A percentile compares a stretch with the other conserved stretches of the same genome.
phyloP scores from a whole-genome alignment of 2,888 invertebrate genomes.

The Macrosiphum euphorbiae region DNA sequence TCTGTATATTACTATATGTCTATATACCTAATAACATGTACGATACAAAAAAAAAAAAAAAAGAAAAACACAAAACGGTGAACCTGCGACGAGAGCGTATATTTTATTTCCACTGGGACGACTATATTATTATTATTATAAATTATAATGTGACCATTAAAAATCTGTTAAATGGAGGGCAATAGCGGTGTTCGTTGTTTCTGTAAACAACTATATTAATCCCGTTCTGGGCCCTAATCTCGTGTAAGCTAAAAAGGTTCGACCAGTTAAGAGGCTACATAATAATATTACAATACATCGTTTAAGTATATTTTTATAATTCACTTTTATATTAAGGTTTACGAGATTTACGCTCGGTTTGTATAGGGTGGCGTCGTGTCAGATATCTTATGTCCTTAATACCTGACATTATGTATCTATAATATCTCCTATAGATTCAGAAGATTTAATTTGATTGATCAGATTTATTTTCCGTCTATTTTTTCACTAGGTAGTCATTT shows the following conservation, averaged over 20 bases:
- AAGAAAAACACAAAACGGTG: too few species aligned
- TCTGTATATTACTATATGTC: neutral
- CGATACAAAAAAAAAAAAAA: neutral
- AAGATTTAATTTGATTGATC: neutral
- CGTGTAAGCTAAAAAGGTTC: slow-evolving; percentile 56
- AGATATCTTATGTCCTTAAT: neutral
- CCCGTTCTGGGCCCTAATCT: slow-evolving; percentile 47
- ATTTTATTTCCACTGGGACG: neutral
- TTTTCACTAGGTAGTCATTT: neutral
- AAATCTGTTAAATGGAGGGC: slow-evolving; percentile 50
- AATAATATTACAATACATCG: neutral
- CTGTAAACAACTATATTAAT: slow-evolving; percentile 55
- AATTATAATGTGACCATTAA: slow-evolving; percentile 4
- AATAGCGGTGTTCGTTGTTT: neutral
- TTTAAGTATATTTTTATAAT: slow-evolving; percentile 2
- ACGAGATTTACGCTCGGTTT: neutral
- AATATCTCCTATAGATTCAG: neutral
- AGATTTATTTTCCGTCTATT: neutral
- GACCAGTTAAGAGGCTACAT: slow-evolving; percentile 21
- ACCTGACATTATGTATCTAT: neutral
- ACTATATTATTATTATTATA: neutral
- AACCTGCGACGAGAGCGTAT: neutral
- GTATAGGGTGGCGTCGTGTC: neutral
- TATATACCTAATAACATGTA: neutral
- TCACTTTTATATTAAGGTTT: neutral